Evolutionary conservation across 2,113 vertebrate species (phyloP), one percentile per base, ranked within the genome.

Genomic region (Pavo muticus): DNA sequence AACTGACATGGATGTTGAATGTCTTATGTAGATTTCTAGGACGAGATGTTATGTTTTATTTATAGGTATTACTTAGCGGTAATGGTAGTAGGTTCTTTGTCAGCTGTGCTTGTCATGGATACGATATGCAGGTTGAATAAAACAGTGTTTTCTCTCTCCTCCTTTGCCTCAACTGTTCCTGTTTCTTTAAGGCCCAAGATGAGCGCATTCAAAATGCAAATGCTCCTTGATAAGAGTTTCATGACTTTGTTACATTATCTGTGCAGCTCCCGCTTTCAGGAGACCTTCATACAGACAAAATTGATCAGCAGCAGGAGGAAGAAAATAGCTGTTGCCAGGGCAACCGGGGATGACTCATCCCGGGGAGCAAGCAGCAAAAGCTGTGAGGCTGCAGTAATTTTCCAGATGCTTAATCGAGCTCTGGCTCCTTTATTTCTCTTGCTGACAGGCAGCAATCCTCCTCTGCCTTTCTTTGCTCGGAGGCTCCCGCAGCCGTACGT

Each of bases 371-470:
- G 95, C 91, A 29, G 93, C 44, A 19, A 85, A 90, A 97, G 60
- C 94, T 37, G n/a, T 92, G 94, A 98, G 96, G 86, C 97, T 97
- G 97, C 97, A 95, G 98, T 96, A 97, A 98, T 98, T 98, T 98
- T 98, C 98, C 98, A 98, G 97, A 95, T 97, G 97, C 97, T 97
- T 96, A 97, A 88, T 95, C 84, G 61, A 74, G 75, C 73, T 85
- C 93, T 69, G 8, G 3, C 30, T 11, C 69, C 79, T 84, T 84
- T 75, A 71, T 52, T 64, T 47, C 86, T 77, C 91, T 60, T 7
- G 27, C 86, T 93, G 88, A 95, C 84, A 84, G 92, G 68, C 91
- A 94, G 79, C 95, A 94, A 73, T 91, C 84, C 60, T 86, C 78
- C 91, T 18, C 86, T 47, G 59, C 71, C 75, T 87, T 29, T 57